These are phyloP conservation scores for Blennius ocellaris DNA, from an alignment of 2,113 vertebrate species.

Conservation along the genomic window DNA sequence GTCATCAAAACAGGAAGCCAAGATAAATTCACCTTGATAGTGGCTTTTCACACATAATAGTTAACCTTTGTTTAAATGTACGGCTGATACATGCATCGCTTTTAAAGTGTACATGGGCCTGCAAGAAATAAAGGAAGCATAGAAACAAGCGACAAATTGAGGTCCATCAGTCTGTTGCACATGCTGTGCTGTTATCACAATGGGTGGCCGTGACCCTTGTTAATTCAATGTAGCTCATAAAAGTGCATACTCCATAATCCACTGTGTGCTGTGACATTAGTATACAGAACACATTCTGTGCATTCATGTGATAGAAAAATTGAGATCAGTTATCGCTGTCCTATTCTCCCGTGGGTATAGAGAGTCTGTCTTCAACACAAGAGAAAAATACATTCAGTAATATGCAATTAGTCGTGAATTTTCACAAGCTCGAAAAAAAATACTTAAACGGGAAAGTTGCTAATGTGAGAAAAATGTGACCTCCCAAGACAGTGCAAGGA, in stretches of 20 bases:
- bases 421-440: neutral
- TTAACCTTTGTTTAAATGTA: too few species aligned
- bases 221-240: neutral
- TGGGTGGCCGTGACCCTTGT: too few species aligned
- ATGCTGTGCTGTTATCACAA: too few species aligned
- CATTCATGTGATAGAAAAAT: neutral
- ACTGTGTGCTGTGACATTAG: neutral
- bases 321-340: neutral
- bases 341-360: neutral
- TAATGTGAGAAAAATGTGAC: neutral
- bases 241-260: neutral
- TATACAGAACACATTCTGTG: neutral
- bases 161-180: too few species aligned
- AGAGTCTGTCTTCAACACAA: neutral
- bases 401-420: conserved; percentile 4
- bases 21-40: too few species aligned
- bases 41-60: too few species aligned
- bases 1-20: too few species aligned
- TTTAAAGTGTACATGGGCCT: too few species aligned
- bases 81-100: too few species aligned
- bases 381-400: neutral
- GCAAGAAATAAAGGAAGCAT: too few species aligned
- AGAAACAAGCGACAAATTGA: too few species aligned
- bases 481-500: neutral
- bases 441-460: neutral